phyloP scores from a whole-genome alignment of 2,113 vertebrate genomes.

The Gavialis gangeticus region DNA sequence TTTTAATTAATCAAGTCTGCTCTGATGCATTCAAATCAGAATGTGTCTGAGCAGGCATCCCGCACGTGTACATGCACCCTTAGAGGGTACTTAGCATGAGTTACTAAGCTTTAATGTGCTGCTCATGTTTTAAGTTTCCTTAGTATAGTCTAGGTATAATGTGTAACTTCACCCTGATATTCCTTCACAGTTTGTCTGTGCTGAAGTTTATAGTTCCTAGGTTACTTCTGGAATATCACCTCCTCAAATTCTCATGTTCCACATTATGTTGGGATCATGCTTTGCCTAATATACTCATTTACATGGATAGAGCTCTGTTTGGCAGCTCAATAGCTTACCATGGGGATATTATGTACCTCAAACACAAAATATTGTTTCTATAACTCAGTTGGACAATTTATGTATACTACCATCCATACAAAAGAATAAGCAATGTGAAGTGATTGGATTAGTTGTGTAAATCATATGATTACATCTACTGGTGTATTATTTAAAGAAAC shows the following conservation, averaged over 20 bases:
- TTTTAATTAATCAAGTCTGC: too few relatives aligned
- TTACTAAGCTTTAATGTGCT: too few relatives aligned
- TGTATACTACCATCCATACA: background rate
- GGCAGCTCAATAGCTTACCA: background rate
- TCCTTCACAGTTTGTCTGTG: background rate
- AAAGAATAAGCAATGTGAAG: background rate
- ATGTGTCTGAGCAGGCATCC: too few relatives aligned
- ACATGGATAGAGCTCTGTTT: background rate
- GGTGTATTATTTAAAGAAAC: background rate
- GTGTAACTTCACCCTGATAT: rapidly evolving
- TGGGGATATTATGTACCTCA: background rate
- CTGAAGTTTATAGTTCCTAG: background rate
- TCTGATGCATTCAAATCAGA: too few relatives aligned
- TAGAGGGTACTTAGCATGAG: too few relatives aligned
- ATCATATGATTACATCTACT: background rate
- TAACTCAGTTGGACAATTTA: background rate
- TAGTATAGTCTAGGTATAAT: too few relatives aligned
- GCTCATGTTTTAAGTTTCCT: too few relatives aligned
- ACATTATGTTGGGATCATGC: background rate
- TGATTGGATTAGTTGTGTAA: background rate
- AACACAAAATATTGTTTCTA: background rate
- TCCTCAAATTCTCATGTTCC: background rate
- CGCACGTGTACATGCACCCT: too few relatives aligned
- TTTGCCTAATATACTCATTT: background rate
- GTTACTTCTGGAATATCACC: background rate